A percentile compares a stretch with the other conserved stretches of the same genome.
Conservation (phyloP, 2,888 invertebrate genomes). For the Muschampia plurimacula region DNA sequence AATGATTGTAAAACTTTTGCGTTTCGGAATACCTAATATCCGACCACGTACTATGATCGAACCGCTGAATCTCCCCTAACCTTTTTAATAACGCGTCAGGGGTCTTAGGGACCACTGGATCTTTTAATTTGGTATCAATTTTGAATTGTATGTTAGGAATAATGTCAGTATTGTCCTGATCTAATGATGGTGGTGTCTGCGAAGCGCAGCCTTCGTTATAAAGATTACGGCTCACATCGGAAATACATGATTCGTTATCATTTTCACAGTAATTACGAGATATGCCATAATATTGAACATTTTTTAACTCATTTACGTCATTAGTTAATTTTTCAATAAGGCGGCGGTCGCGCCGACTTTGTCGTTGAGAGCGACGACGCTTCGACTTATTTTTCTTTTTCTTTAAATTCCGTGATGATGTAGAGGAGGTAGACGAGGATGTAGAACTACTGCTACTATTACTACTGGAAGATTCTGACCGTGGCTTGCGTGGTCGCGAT, state of each 20-base stretch:
- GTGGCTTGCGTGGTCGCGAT: background rate
- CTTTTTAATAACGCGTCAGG: slow-evolving; percentile 6
- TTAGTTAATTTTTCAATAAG: slow-evolving; percentile 2
- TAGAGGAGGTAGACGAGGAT: slow-evolving; percentile 1
- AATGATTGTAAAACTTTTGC: slow-evolving; percentile 1
- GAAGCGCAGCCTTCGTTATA: background rate
- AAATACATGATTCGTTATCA: background rate
- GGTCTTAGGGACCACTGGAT: slow-evolving; percentile 5
- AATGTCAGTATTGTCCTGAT: background rate
- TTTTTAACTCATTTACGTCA: background rate
- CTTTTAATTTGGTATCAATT: slow-evolving; percentile 12
- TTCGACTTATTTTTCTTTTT: slow-evolving; percentile 5
- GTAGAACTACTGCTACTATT: background rate
- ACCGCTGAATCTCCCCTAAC: slow-evolving; percentile 1
- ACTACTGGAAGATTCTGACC: background rate
- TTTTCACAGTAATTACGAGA: background rate
- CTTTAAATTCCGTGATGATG: background rate
- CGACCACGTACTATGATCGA: background rate
- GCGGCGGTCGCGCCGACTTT: background rate
- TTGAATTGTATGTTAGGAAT: background rate
- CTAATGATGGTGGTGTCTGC: background rate
- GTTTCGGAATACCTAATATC: slow-evolving; percentile 4
- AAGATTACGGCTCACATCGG: slow-evolving; percentile 3
- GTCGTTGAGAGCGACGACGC: background rate
- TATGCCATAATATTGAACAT: background rate